Base-by-base conservation (phyloP, 2,888 invertebrate species). In the Trypoxylon attenuatum region DNA sequence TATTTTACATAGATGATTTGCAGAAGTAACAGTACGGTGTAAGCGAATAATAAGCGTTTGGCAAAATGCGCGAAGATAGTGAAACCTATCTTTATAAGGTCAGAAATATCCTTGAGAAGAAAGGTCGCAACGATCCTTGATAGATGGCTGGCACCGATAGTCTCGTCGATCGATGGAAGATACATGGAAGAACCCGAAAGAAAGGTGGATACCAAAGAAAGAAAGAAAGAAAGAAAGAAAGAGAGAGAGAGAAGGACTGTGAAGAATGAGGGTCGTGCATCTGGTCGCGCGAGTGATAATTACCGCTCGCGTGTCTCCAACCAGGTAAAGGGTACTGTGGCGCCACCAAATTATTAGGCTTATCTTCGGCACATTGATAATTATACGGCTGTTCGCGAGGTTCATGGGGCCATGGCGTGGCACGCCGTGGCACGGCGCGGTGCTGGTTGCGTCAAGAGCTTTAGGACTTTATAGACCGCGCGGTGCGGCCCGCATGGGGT, bases 341-440 rank as follows among this genome's bases (percentile, higher is more conserved):
- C 86, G 86, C 87, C 87, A 86, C 80, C 78, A 85, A 87, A 86
- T 86, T 87, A 85, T 83, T 86, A 85, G 85, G 81, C 84, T 83
- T 79, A 83, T 83, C 75, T 73, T 71, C 74, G 79, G 80, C 82
- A 80, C 79, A 77, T 74, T 82, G 81, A 81, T 87, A 87, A 87
- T 86, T 87, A 86, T 86, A 87, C 78, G 82, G 69, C 53, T 56
- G 64, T 56, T 22, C 56, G 46, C 55, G 41, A 41, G 52, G 52
- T 38, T 22, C 49, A 47, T 33, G 33, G 33, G 10, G n/a, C 33
- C 3, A 13, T 33, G 33, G 33, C 33, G 33, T 27, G 4, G 70
- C 65, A 69, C 70, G 69, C 64, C 71, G 55, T 13, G 27, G 29
- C 29, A 1, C 29, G 75, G 71, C 68, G 63, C 70, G 64, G 43